Evolutionary conservation across 2,888 invertebrate genomes (phyloP).

Genomic region (Diadegma fenestrale): DNA sequence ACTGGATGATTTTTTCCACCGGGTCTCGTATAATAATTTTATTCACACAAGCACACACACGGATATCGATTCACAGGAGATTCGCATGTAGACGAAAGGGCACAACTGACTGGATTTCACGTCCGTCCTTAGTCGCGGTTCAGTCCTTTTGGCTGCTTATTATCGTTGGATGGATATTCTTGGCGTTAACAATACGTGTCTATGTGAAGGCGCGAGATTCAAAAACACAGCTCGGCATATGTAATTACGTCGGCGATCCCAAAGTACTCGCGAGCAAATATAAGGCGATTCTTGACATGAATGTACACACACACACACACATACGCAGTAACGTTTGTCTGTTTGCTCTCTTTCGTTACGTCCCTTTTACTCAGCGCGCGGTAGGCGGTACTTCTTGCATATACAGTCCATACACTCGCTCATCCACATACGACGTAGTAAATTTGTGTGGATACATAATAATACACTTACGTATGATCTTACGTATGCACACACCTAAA

Average conservation of each 20-base stretch:
- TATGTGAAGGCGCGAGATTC: constrained; percentile 45
- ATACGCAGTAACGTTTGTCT: constrained; percentile 12
- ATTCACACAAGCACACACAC: not conserved
- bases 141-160: not conserved
- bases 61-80: not conserved
- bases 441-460: not conserved
- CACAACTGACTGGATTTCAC: not conserved
- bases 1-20: constrained; percentile 76
- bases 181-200: not conserved
- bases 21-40: constrained; percentile 72
- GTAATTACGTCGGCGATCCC: constrained; percentile 74
- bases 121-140: not conserved
- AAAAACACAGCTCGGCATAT: constrained; percentile 74
- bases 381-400: constrained; percentile 51
- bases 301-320: not conserved
- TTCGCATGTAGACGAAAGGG: not conserved
- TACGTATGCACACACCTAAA: constrained; percentile 44
- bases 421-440: not conserved
- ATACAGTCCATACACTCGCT: not conserved
- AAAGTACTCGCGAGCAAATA: constrained; percentile 68
- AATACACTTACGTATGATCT: constrained; percentile 27
- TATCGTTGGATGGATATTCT: not conserved
- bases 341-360: constrained; percentile 46
- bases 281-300: constrained; percentile 59
- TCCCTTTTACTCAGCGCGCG: constrained; percentile 60